Conservation (phyloP, 2,888 invertebrate species). For the Phaedon cochleariae region DNA sequence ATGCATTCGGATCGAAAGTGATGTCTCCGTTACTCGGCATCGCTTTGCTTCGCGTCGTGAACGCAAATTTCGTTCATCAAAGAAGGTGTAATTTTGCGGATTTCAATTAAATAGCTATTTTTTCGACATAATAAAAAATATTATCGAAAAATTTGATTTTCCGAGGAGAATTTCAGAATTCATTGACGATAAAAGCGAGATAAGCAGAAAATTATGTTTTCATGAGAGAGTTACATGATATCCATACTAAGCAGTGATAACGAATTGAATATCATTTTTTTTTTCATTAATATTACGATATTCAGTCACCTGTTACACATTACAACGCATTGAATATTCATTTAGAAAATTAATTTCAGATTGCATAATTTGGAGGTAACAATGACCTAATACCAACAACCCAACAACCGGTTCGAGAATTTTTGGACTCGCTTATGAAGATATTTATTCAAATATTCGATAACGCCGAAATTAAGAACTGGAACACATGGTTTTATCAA, state of each 20-base stretch:
- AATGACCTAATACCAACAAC: slow-evolving; percentile 35
- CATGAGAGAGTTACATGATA: background rate
- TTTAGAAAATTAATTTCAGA: slow-evolving; percentile 26
- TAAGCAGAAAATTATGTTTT: background rate
- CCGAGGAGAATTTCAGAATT: too few species aligned
- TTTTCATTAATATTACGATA: background rate
- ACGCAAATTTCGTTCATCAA: too few species aligned
- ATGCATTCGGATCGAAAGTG: too few species aligned
- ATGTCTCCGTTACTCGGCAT: too few species aligned
- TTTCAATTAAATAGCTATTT: too few species aligned
- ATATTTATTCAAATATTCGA: slow-evolving; percentile 30
- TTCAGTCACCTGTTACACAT: slow-evolving; percentile 27
- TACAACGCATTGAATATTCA: slow-evolving; percentile 17
- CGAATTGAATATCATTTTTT: background rate
- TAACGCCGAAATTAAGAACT: slow-evolving; percentile 26
- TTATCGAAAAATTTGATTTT: too few species aligned
- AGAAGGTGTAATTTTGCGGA: too few species aligned
- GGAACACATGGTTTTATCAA: slow-evolving; percentile 25
- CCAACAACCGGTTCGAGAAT: slow-evolving; percentile 31
- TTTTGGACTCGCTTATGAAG: slow-evolving; percentile 25
- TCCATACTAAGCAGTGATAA: background rate
- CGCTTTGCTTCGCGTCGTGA: too few species aligned
- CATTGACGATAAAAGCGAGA: background rate
- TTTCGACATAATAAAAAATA: too few species aligned
- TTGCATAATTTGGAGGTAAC: slow-evolving; percentile 34